Evolutionary conservation across 2,113 vertebrate genomes (phyloP).

Genomic region (Laticauda colubrina): DNA sequence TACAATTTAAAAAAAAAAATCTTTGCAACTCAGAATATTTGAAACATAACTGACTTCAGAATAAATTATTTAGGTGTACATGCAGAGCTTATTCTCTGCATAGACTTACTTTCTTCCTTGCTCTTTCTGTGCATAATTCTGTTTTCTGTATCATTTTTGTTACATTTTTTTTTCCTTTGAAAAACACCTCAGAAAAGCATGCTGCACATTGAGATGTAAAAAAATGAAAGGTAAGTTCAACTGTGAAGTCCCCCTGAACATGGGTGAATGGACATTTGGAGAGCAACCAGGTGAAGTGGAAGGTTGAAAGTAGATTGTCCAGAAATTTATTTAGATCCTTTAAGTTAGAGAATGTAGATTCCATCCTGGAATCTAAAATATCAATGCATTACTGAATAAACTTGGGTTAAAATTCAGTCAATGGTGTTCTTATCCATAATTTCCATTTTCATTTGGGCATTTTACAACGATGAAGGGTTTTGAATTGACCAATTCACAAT

Average conservation of each 20-base stretch:
- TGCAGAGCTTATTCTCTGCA: background rate
- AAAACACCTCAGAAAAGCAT: background rate
- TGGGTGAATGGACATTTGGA: background rate
- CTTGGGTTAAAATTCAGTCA: background rate
- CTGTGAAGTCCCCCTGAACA: background rate
- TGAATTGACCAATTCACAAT: background rate
- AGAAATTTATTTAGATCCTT: background rate
- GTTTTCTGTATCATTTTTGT: background rate
- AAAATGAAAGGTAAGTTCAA: background rate
- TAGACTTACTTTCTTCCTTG: constrained; percentile 9
- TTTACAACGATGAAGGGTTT: background rate
- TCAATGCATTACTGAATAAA: background rate
- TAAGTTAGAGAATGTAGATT: background rate
- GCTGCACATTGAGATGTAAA: background rate
- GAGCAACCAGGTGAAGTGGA: background rate
- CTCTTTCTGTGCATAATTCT: background rate
- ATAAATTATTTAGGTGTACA: background rate
- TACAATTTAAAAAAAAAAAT: background rate
- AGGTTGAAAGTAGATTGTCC: background rate
- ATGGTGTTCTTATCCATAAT: background rate
- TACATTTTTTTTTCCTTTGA: background rate
- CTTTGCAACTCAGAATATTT: background rate
- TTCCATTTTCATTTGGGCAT: background rate
- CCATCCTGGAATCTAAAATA: background rate
- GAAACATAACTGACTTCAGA: background rate